Evolutionary conservation across 1,140 invertebrate genomes (phyloP), one percentile per base, ranked within the genome.

Genomic region (Bombus difficillimus): DNA sequence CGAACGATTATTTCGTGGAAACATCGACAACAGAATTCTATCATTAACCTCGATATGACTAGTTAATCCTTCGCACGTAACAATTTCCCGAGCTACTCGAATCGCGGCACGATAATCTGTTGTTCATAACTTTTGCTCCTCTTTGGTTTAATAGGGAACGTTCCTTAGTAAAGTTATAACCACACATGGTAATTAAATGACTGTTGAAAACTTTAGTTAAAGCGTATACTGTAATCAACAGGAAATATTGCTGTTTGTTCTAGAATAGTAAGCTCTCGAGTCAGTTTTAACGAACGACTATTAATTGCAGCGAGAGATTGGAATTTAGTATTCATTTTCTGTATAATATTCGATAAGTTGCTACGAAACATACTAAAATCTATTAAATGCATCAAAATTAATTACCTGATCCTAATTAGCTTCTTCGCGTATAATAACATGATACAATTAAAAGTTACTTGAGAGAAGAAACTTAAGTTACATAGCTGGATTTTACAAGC

Each of bases 11-110:
- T 59, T 62, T 39, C 15, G 8, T 34, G 34, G 15, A 8, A 39
- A 59, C 34, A 34, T 39, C 34, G 13, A 15, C 34, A 12, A 69
- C 25, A 18, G 43, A 69, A 53, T 32, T 57, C 6, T 9, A 5
- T 13, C 66, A 25, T 81, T 81, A 71, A 81, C 13, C 66, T 28
- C 78, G 64, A 57, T 47, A 47, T 12, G 34, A 81, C 8, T 57
- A 41, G 53, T 81, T 81, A 57, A 57, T 71, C 47, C 25, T 28
- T 79, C 22, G 32, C 59, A 10, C n/a, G n/a, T 43, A 68, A 66
- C 76, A 22, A 10, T 43, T 66, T 6, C 18, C 37, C 22, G 34
- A 28, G 32, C 47, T 75, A 18, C 43, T 37, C 32, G 25, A 9
- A 12, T 37, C 25, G 73, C 34, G 25, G 3, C 34, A 25, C 5